Base-by-base conservation (phyloP, 2,113 vertebrate genomes). In the Strigops habroptila region DNA sequence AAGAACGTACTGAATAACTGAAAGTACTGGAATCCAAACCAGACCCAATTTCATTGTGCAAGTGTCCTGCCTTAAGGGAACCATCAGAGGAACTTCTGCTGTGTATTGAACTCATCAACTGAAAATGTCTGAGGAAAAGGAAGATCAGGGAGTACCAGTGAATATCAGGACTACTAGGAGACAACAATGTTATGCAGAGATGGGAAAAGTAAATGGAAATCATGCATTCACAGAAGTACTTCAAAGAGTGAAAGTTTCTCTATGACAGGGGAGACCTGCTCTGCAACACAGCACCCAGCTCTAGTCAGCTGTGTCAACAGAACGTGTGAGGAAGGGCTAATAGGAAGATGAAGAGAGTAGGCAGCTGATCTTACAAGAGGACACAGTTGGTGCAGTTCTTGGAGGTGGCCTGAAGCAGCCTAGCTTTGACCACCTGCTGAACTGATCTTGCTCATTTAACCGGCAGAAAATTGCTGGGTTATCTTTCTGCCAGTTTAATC, bases 101-200 rank as follows among this genome's bases (percentile, higher is more conserved):
- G 2, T 39, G 55, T 83, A 68, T 4, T 60, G 59, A 87, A 73
- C 33, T 77, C 46, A 53, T 16, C 33, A 62, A 1, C n/a, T 33
- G 46, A 68, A 68, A 82, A 53, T 16, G 10, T 44, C 44, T 52
- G 41, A 87, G 23, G 53, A 65, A 23, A 82, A 76, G 22, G 39
- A 67, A 60, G 31, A 49, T 71, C 19, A 51, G 48, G 46, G 53
- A 15, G 11, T 9, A 59, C 3, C 57, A 71, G 16, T n/a, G 39
- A 75, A 49, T 28, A 41, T 4, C 46, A 68, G 24, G 6, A n/a
- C 18, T 7, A 23, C 10, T 33, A 60, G 39, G 15, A 92, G 35
- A 73, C 18, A 60, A 51, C 4, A 41, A 2, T 0, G 0, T 46
- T n/a, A 51, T 9, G 30, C 37, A 90, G 57, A 88, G 19, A 33